These are phyloP conservation scores for Eristalis intricaria DNA, from an alignment of 2,888 invertebrate species.

Conservation along the genomic window DNA sequence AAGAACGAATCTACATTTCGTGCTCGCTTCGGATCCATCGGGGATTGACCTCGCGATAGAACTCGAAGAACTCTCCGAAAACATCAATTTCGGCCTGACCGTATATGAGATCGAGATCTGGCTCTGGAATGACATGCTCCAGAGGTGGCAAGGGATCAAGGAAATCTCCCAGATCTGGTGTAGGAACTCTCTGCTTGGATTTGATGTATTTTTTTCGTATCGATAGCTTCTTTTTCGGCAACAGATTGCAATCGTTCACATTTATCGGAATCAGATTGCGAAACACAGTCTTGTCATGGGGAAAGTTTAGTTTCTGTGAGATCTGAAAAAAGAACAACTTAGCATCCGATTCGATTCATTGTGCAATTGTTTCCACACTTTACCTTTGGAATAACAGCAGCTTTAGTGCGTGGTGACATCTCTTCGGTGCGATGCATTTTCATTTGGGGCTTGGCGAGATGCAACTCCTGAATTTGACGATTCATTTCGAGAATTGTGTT, in stretches of 20 bases:
- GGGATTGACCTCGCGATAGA: slow-evolving; percentile 61
- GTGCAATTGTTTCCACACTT: not conserved
- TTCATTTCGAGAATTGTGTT: slow-evolving; percentile 74
- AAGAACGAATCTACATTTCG: slow-evolving; percentile 18
- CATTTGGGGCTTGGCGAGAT: slow-evolving; percentile 37
- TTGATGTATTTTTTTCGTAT: slow-evolving; percentile 62
- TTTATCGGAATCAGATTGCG: slow-evolving; percentile 76
- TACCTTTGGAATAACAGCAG: slow-evolving; percentile 76
- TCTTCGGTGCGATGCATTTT: slow-evolving; percentile 27
- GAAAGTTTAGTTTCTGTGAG: slow-evolving; percentile 77
- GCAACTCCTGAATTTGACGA: slow-evolving; percentile 72
- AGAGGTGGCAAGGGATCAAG: slow-evolving; percentile 74
- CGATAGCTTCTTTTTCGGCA: slow-evolving; percentile 65
- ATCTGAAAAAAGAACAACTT: slow-evolving; percentile 70
- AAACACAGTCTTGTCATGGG: slow-evolving; percentile 73
- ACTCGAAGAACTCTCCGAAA: slow-evolving; percentile 57
- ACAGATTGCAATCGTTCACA: slow-evolving; percentile 76
- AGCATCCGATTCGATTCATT: not conserved
- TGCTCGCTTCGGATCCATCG: slow-evolving; percentile 47
- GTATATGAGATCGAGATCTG: slow-evolving; percentile 71
- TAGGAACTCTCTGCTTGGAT: slow-evolving; percentile 60
- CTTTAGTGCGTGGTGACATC: slow-evolving; percentile 74
- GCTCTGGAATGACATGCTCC: slow-evolving; percentile 73
- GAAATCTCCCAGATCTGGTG: slow-evolving; percentile 76
- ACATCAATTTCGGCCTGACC: slow-evolving; percentile 34